These are phyloP conservation scores for Heteropelma amictum DNA, from an alignment of 2,888 invertebrate species.

Conservation along the genomic window DNA sequence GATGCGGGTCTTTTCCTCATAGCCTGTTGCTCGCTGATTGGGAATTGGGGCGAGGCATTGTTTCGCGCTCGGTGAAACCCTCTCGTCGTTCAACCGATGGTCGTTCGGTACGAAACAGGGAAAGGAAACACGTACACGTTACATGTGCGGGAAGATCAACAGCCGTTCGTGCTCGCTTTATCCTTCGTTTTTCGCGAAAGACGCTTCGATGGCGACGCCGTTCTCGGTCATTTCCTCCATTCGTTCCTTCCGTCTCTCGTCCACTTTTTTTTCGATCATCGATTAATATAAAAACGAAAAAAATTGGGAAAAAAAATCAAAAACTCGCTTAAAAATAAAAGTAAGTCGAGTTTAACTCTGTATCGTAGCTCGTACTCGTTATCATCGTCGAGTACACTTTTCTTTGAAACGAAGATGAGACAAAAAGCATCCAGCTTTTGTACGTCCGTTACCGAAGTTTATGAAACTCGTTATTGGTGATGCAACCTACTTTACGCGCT, in stretches of 20 bases:
- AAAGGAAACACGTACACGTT: neutral
- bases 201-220: slow-evolving; percentile 30
- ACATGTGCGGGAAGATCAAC: neutral
- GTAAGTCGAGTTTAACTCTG: too few species aligned
- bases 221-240: neutral
- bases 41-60: slow-evolving; percentile 65
- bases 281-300: neutral
- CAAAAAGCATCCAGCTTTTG: neutral
- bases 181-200: slow-evolving; percentile 38
- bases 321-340: neutral
- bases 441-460: neutral
- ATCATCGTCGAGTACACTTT: neutral
- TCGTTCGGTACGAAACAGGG: slow-evolving; percentile 11
- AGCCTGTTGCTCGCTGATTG: slow-evolving; percentile 63
- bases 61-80: slow-evolving; percentile 56
- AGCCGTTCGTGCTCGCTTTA: slow-evolving; percentile 32
- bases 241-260: neutral
- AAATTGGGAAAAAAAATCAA: neutral
- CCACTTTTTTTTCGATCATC: too few species aligned
- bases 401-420: neutral
- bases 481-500: slow-evolving; percentile 41
- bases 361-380: slow-evolving; percentile 12
- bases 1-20: slow-evolving; percentile 40
- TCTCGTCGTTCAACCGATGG: slow-evolving; percentile 51
- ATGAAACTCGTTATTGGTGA: slow-evolving; percentile 4